Conservation (phyloP, 2,113 vertebrate species). For the Burhinus bistriatus region DNA sequence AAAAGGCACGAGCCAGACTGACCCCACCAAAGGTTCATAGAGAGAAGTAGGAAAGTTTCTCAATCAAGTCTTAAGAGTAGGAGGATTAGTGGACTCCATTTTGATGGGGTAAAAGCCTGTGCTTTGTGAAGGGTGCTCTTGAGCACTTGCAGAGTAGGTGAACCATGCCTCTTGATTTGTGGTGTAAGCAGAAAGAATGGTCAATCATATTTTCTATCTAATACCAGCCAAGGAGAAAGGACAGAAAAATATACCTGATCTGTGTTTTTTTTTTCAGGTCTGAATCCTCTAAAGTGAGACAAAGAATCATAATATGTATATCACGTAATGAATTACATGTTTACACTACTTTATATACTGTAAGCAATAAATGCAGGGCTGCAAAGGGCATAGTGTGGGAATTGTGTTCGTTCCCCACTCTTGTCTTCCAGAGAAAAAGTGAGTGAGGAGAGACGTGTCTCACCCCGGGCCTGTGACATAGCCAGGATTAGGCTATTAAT, state of each 20-base stretch:
- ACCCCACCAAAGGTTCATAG: neutral
- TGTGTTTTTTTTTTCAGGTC: fast-evolving
- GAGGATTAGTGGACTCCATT: neutral
- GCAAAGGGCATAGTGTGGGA: neutral
- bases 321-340: neutral
- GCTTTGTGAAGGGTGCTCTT: neutral
- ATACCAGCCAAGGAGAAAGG: neutral
- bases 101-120: neutral
- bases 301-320: neutral
- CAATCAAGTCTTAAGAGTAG: neutral
- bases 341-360: neutral
- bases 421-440: neutral
- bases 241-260: neutral
- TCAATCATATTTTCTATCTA: neutral
- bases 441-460: neutral
- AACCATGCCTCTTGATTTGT: neutral
- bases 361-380: neutral
- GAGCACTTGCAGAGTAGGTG: neutral
- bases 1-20: neutral
- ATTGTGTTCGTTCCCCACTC: neutral
- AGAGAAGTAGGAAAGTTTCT: neutral
- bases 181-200: neutral
- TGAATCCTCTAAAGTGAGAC: neutral
- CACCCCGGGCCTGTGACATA: neutral
- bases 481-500: neutral